These are phyloP conservation scores for Myiozetetes cayanensis DNA, from an alignment of 2,113 vertebrate species.

Conservation along the genomic window DNA sequence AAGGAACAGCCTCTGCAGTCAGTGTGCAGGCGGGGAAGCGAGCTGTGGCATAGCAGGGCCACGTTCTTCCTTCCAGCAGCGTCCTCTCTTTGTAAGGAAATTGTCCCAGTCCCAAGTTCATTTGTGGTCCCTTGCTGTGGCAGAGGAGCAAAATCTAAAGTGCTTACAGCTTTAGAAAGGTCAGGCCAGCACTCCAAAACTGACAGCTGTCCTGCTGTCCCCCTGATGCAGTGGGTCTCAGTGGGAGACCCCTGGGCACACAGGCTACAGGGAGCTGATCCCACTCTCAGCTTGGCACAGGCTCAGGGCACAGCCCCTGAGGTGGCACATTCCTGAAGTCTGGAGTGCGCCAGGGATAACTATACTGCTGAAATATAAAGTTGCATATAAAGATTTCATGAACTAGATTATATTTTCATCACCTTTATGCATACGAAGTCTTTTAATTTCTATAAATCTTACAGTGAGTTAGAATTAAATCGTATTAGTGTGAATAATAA, in stretches of 20 bases:
- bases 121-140: fast-evolving
- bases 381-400: constrained; percentile 62
- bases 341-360: not conserved
- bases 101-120: not conserved
- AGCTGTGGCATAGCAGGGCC: not conserved
- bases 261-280: fast-evolving
- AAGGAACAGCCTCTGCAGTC: not conserved
- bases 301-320: not conserved
- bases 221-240: fast-evolving
- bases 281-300: fast-evolving
- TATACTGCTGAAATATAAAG: constrained; percentile 42
- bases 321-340: not conserved
- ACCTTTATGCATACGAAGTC: constrained; percentile 65
- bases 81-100: not conserved
- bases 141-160: not conserved
- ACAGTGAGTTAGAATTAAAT: constrained; percentile 55
- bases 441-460: constrained; percentile 75
- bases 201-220: not conserved
- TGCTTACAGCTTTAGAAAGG: not conserved
- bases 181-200: not conserved
- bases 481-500: constrained; percentile 69
- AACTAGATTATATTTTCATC: constrained; percentile 74
- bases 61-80: not conserved
- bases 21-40: fast-evolving
- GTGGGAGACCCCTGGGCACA: not conserved